Conservation (phyloP, 2,888 invertebrate species). For the Amphiduros pacificus region DNA sequence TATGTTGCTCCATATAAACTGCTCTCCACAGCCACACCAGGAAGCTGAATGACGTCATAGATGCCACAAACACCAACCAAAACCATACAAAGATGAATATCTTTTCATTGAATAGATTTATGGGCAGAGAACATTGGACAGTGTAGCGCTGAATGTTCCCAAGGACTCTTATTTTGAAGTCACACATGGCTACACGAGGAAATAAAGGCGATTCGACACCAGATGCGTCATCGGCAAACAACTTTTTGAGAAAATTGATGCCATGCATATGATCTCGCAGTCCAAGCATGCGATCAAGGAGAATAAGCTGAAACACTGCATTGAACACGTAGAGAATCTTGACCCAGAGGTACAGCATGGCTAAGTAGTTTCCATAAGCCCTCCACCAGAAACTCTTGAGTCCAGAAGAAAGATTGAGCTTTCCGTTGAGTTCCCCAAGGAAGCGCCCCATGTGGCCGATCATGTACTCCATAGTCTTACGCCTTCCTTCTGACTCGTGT, state of each 20-base stretch:
- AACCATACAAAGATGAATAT: slow-evolving; percentile 1
- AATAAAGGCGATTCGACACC: not conserved
- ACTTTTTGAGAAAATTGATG: not conserved
- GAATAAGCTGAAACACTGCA: slow-evolving; percentile 40
- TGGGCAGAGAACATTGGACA: not conserved
- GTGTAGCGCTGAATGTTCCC: not conserved
- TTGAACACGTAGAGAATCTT: slow-evolving; percentile 61
- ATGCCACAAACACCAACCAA: not conserved
- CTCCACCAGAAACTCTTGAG: slow-evolving; percentile 41
- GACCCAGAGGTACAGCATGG: slow-evolving; percentile 57
- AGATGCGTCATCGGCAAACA: not conserved
- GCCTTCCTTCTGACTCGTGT: slow-evolving; percentile 19
- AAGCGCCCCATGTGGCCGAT: slow-evolving; percentile 59
- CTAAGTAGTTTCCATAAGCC: slow-evolving; percentile 60
- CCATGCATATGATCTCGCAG: not conserved
- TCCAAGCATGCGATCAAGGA: not conserved
- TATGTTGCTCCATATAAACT: slow-evolving; percentile 2
- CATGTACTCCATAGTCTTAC: slow-evolving; percentile 41
- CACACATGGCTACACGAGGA: not conserved
- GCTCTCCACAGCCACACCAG: not conserved
- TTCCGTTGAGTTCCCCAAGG: slow-evolving; percentile 54
- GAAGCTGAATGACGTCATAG: not conserved
- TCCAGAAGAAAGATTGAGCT: slow-evolving; percentile 49
- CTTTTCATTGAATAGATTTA: slow-evolving; percentile 1
- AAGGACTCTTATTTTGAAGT: not conserved